Evolutionary conservation across 1,140 invertebrate species (phyloP), one percentile per base, ranked within the genome.

Genomic region (Drosophila rhopaloa): DNA sequence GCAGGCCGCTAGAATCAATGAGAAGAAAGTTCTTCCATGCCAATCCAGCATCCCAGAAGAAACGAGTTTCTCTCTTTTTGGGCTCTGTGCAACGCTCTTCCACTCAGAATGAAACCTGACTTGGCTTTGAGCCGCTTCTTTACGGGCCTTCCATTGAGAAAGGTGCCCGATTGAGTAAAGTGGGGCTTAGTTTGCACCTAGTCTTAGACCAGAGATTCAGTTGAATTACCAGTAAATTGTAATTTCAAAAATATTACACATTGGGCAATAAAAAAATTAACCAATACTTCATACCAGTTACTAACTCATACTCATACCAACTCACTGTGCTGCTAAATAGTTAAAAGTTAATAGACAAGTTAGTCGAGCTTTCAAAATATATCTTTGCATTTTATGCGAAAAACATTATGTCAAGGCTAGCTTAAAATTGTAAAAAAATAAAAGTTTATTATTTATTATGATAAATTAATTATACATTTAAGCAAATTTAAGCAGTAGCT

Each of bases 1-100:
- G 79, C 79, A 78, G 65, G 66, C 76, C 79, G 76, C 79, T 76
- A 88, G 83, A 86, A 86, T 86, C 83, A 83, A 83, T 83, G 83
- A 76, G 67, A 82, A 83, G 83, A 86, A 86, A 86, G 83, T 86
- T 86, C 83, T 81, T 29, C 59, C 70, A 65, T 27, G 66, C 63
- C 57, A 43, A 50, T 48, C 44, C 82, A 88, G 82, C 82, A 85
- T 86, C 82, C 82, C 54, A 71, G 4, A 41, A 24, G 48, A 76
- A 76, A 76, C 73, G 29, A 48, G 67, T 73, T 76, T 76, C 43
- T 67, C 73, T 51, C 41, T 51, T 16, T 19, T 8, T n/a, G 9
- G 65, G 51, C 2, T 58, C 75, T 68, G 24, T 68, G 29, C 65
- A 51, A 38, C 44, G 29, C 57, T 73, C 53, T 70, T 61, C 56